Evolutionary conservation across 1,140 invertebrate genomes (phyloP).

Genomic region (Rhopalosiphum padi): DNA sequence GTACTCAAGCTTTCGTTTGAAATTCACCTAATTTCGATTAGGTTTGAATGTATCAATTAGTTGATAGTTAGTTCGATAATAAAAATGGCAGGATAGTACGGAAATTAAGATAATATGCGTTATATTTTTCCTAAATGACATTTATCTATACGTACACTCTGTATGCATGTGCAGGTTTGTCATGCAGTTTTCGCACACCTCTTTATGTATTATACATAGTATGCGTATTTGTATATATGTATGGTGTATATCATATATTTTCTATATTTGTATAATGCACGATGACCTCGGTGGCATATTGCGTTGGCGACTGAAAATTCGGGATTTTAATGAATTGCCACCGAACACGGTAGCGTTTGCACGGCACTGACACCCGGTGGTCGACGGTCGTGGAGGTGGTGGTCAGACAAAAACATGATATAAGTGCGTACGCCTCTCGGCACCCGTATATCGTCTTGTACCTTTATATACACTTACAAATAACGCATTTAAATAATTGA

Average conservation of each 20-base stretch:
- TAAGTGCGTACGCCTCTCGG: neutral
- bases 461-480: neutral
- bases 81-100: too few species aligned
- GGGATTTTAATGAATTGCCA: constrained; percentile 29
- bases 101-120: too few species aligned
- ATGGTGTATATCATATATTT: neutral
- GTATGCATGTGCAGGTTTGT: neutral
- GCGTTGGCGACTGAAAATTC: neutral
- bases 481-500: neutral
- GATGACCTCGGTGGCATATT: neutral
- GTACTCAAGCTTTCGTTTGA: neutral
- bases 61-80: too few species aligned
- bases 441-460: neutral
- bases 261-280: neutral
- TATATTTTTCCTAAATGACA: neutral
- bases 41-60: neutral
- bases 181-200: neutral
- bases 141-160: neutral
- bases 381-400: neutral
- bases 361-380: neutral
- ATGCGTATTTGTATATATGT: neutral
- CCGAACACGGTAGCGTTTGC: neutral
- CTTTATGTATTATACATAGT: neutral
- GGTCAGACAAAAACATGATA: constrained; percentile 4
- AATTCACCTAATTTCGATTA: neutral